Base-by-base conservation (phyloP, 2,113 vertebrate species). In the Dipodomys spectabilis region DNA sequence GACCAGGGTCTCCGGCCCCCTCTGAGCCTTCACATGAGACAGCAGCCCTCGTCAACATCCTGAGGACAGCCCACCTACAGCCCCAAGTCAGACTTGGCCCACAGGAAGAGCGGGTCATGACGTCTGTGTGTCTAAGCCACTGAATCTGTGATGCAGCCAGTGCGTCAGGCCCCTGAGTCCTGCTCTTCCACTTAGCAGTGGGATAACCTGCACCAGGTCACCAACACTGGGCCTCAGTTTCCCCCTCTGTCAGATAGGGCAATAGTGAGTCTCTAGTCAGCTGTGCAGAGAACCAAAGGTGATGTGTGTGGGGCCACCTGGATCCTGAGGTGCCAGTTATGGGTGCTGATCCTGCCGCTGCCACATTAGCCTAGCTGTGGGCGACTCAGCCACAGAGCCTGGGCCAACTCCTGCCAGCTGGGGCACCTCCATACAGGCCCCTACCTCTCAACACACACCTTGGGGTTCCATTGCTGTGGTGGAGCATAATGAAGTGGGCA, bases 11-110 rank as follows among this genome's bases (percentile, higher is more conserved):
- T 49, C 39, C 5, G 15, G 12, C 78, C 19, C 72, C 44, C 10
- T 0, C 7, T 19, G 22, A 45, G 57, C 39, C 85, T 35, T 65
- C 32, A 2, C 64, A 30, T 32, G 30, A n/a, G 20, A 27, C 30
- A 4, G 11, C 64, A 35, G 69, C 10, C 11, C 57, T 0, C 0
- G 27, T 27, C 2, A 0, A 7, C 6, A 0, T 15, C 11, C n/a
- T 20, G 39, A 23, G 22, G 0, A 4, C 13, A 25, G 11, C 27
- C 27, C 69, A 35, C 18, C 6, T 9, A 35, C 25, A 44, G 39
- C 7, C 5, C 57, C 75, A 27, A 69, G 28, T 28, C 5, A 3
- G 3, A 23, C 39, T 4, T 12, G 27, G 27, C 67, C 49, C 49
- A 53, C 12, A 53, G 49, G 49, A 53, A 53, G 9, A 53, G 49